Conservation (phyloP, 2,797 vertebrate species). For the Argentina silus region DNA sequence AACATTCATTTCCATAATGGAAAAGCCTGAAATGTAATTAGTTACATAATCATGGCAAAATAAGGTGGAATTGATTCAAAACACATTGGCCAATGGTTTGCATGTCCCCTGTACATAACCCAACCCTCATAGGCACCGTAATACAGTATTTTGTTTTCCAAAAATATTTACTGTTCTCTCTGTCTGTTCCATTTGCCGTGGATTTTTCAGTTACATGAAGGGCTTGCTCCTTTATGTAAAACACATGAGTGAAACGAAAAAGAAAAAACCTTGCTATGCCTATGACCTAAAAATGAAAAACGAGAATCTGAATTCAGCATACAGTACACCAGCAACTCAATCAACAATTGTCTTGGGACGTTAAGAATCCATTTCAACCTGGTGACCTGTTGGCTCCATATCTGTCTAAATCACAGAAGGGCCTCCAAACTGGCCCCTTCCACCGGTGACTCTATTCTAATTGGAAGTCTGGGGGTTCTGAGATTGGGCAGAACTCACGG, state of each 20-base stretch:
- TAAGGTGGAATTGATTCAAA: constrained; percentile 67
- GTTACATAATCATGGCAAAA: constrained; percentile 72
- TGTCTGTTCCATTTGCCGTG: constrained; percentile 41
- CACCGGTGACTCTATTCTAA: constrained; percentile 60
- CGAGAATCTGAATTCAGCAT: constrained; percentile 51
- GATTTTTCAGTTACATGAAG: constrained; percentile 53
- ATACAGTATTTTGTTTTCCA: constrained; percentile 62
- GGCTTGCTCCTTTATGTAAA: constrained; percentile 51
- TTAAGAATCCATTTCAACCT: constrained; percentile 69
- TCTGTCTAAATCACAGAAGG: constrained; percentile 39
- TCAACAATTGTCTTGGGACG: constrained; percentile 67
- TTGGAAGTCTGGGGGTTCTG: constrained; percentile 75
- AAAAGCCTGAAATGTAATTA: constrained; percentile 80
- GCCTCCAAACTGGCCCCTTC: constrained; percentile 10
- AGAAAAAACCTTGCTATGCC: constrained; percentile 22
- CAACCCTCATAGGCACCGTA: constrained; percentile 53
- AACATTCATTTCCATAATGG: constrained; percentile 68
- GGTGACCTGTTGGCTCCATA: constrained; percentile 63
- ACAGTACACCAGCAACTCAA: constrained; percentile 61
- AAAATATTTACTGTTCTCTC: constrained; percentile 53
- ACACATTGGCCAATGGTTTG: constrained; percentile 61
- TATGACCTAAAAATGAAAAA: constrained; percentile 45
- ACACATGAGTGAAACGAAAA: constrained; percentile 37
- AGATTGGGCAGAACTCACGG: constrained; percentile 76
- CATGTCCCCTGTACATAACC: constrained; percentile 53